phyloP scores from a whole-genome alignment of 2,888 invertebrate species.

The Pristionchus mayeri region DNA sequence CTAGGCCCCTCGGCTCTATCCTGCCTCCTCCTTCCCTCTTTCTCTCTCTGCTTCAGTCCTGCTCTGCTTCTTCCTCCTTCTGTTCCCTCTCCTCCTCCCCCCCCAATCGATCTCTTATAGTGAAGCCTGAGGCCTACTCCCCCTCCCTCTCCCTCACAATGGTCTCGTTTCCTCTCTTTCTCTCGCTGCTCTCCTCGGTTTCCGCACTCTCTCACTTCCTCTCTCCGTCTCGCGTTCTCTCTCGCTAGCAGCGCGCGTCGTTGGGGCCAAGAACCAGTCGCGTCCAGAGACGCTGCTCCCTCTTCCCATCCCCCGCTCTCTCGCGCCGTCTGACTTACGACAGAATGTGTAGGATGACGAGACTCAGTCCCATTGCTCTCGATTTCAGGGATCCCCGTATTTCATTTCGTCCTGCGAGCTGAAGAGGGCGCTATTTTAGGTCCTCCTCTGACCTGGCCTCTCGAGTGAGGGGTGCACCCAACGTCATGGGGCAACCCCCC shows the following conservation, averaged over 20 bases:
- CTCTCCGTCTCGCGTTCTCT: not conserved
- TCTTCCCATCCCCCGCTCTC: not conserved
- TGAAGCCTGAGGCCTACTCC: no score
- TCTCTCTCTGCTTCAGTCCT: not conserved
- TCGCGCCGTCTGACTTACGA: not conserved
- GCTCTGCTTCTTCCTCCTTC: conserved; percentile 21
- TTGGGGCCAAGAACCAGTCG: conserved; percentile 5
- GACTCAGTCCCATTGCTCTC: not conserved
- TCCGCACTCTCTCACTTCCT: not conserved
- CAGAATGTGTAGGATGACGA: not conserved
- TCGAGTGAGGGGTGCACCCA: no score
- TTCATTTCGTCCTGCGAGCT: no score
- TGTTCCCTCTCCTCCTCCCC: not conserved
- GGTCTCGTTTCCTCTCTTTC: not conserved
- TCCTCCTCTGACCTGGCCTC: no score
- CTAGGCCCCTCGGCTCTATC: not conserved
- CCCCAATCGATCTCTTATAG: no score
- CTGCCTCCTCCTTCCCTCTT: not conserved
- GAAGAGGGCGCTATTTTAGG: no score
- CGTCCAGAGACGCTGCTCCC: not conserved
- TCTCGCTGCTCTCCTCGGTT: not conserved
- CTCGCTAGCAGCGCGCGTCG: not conserved
- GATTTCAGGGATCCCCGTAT: no score
- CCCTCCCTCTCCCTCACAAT: conserved; percentile 3
- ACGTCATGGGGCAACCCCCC: no score